Evolutionary conservation across 1,140 invertebrate genomes (phyloP), one percentile per base, ranked within the genome.

Genomic region (Hermetia illucens): DNA sequence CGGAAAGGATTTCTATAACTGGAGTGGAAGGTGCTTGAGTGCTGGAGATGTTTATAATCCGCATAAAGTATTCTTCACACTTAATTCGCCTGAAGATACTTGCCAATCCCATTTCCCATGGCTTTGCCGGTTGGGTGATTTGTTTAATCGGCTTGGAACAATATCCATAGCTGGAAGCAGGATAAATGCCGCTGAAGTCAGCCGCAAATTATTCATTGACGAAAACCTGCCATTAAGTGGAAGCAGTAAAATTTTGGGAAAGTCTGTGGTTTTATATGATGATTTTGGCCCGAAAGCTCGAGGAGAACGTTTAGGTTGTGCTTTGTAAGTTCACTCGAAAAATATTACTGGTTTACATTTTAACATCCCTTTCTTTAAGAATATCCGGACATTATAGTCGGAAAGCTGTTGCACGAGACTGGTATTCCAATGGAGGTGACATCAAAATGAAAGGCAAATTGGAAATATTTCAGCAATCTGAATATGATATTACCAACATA

Each of bases 1-100:
- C 0, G 80, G 77, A n/a, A 76, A 74, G 46, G 91, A 95, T 59
- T 93, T 84, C 54, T 91, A 90, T 52, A 86, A 90, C 54, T 93
- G 88, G 87, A 81, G 77, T 31, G 74, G 68, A 38, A 64, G 91
- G 32, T 93, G 88, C 58, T 57, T 84, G 3, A 89, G 83, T 46
- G 71, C 84, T 4, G 85, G 82, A n/a, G 50, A 55, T 4, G 65
- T 82, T 39, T 91, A 71, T 50, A 89, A 94, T 66, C 88, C 89
- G 0, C 77, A 78, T 47, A 74, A 77, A 42, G 75, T 91, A 48
- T 62, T 61, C 40, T 62, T 64, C 39, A 64, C 68, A 45, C 55
- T 61, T 32, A 52, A 62, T 3, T 61, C 64, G 20, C 61, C 59
- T 0, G 68, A 70, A 38, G 52, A 67, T 39, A 65, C 62, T 39